phyloP scores from a whole-genome alignment of 2,888 invertebrate species.

The Drosophila kuntzei region DNA sequence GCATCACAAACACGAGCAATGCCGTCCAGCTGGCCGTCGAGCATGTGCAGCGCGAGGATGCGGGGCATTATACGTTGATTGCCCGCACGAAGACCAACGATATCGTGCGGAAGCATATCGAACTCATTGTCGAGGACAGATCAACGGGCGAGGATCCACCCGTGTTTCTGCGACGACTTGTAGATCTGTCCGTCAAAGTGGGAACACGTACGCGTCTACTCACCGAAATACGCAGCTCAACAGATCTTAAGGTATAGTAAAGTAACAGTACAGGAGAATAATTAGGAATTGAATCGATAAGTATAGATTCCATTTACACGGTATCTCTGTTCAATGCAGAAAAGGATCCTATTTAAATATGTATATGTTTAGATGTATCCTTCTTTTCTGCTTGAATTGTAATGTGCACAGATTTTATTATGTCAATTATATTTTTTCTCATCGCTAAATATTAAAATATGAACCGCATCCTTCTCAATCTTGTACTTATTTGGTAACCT shows the following conservation, averaged over 20 bases:
- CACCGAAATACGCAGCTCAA: constrained; percentile 92
- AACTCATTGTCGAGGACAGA: constrained; percentile 87
- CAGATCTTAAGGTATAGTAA: constrained; percentile 88
- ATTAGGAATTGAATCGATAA: too few relatives aligned
- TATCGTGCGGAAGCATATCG: constrained; percentile 86
- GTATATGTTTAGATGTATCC: too few relatives aligned
- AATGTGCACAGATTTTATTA: too few relatives aligned
- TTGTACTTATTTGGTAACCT: too few relatives aligned
- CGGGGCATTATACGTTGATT: constrained; percentile 91
- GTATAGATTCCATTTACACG: too few relatives aligned
- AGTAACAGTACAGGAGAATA: too few relatives aligned
- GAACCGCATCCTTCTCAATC: too few relatives aligned
- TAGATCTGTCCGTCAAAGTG: constrained; percentile 95
- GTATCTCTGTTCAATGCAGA: too few relatives aligned
- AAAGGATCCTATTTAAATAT: too few relatives aligned
- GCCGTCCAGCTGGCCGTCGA: constrained; percentile 91
- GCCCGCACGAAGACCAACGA: constrained; percentile 87
- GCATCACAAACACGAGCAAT: constrained; percentile 86
- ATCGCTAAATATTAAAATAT: too few relatives aligned
- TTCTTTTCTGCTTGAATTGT: too few relatives aligned
- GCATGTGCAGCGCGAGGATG: constrained; percentile 90
- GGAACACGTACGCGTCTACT: constrained; percentile 94
- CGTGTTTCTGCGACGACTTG: constrained; percentile 92
- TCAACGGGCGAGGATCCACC: constrained; percentile 91
- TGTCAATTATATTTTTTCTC: too few relatives aligned